Evolutionary conservation across 2,888 invertebrate species (phyloP).

Genomic region (Physocephala rufipes): DNA sequence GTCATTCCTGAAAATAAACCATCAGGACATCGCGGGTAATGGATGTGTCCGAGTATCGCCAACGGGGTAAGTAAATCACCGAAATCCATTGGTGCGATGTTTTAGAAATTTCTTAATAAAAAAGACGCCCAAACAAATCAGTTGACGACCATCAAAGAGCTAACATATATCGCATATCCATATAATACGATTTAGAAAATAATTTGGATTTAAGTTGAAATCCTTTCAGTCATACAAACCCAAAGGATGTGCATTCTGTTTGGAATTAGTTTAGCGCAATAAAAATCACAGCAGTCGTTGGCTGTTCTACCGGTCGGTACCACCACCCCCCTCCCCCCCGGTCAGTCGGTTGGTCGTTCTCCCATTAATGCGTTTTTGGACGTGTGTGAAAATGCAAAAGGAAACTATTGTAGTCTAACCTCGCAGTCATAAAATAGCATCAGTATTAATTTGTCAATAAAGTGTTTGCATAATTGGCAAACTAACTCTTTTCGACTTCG

Average conservation of each 20-base stretch:
- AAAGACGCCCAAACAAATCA: slow-evolving; percentile 25
- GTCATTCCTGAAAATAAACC: too few species aligned
- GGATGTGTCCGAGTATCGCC: slow-evolving; percentile 69
- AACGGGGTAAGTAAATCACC: slow-evolving; percentile 66
- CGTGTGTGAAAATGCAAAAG: too few species aligned
- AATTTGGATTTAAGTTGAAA: slow-evolving; percentile 2
- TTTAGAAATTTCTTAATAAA: slow-evolving; percentile 10
- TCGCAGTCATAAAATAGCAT: too few species aligned
- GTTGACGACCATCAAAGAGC: slow-evolving; percentile 10
- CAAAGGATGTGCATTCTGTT: neutral
- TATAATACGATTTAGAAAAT: neutral
- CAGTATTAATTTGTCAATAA: too few species aligned
- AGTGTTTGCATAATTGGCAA: too few species aligned
- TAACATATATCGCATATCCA: too few species aligned
- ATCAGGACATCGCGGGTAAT: slow-evolving; percentile 52
- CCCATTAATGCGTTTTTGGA: too few species aligned
- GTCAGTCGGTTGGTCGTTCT: too few species aligned
- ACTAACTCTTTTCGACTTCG: too few species aligned
- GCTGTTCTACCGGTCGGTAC: neutral
- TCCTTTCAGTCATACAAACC: neutral
- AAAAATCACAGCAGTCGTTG: slow-evolving; percentile 51
- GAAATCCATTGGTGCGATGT: too few species aligned
- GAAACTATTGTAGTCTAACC: too few species aligned
- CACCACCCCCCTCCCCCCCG: too few species aligned
- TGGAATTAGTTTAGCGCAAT: slow-evolving; percentile 44